These are phyloP conservation scores for Trididemnum nubilum DNA, from an alignment of 23 tunicate species.

Conservation along the genomic window DNA sequence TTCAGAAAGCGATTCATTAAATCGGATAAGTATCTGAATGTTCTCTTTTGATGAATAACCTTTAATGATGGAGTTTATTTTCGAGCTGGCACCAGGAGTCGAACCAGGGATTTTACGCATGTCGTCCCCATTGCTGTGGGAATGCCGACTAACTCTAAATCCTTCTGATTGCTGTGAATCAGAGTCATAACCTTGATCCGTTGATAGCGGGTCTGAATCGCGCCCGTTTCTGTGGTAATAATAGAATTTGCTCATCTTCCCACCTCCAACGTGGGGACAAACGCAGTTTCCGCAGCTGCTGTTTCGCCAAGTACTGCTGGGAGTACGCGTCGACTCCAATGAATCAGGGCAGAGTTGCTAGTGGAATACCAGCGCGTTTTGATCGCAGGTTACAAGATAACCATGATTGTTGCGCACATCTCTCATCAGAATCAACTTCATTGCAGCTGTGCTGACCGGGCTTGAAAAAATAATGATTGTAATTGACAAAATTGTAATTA, in stretches of 20 bases:
- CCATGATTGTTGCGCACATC: neutral
- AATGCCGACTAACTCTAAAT: neutral
- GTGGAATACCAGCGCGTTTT: no score
- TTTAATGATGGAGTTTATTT: neutral
- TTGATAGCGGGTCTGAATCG: conserved; percentile 83
- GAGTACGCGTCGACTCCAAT: neutral
- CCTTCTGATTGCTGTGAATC: conserved; percentile 73
- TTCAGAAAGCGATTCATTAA: conserved; percentile 16
- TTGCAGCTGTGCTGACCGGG: no score
- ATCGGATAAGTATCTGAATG: neutral
- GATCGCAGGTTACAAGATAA: neutral
- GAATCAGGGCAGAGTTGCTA: neutral
- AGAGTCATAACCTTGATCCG: conserved; percentile 96
- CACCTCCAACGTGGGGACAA: neutral
- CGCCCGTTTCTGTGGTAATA: conserved; percentile 44
- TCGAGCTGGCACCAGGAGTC: conserved; percentile 1
- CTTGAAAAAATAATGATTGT: no score
- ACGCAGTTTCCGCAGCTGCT: neutral
- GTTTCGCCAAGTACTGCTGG: conserved; percentile 6
- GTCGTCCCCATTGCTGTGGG: conserved; percentile 6
- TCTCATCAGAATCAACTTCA: neutral
- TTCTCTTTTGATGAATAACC: neutral
- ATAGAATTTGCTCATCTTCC: neutral
- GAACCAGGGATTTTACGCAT: neutral
- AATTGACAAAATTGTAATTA: no score